Base-by-base conservation (phyloP, 2,797 vertebrate species). In the Setipinna tenuifilis region DNA sequence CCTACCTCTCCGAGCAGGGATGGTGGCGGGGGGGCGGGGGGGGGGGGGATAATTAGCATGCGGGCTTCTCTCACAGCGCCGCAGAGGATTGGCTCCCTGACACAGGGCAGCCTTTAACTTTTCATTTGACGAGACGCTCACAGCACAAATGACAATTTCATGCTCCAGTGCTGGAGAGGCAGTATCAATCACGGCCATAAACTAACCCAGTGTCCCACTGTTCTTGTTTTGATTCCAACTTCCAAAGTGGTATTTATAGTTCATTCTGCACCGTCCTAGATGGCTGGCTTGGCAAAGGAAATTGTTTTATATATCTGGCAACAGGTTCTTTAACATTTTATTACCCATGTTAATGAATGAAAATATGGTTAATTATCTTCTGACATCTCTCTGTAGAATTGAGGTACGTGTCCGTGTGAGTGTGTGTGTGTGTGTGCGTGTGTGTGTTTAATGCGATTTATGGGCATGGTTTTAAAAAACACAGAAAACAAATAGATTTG, bases 111-210 rank as follows among this genome's bases (percentile, higher is more conserved):
- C 89, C 88, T 87, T 92, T 92, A 91, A 93, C 94, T 94, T 93
- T 91, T 95, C 92, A 94, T 94, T 95, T 94, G 93, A 94, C 93
- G 91, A 91, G 92, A 93, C 87, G 91, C 93, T 94, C 93, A 92
- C 93, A 95, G 94, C 95, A 95, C 94, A 95, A 96, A 96, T 94
- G 92, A 95, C 91, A 95, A 92, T 94, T 94, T 94, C 92, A 92
- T 94, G 95, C 92, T 95, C 93, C 90, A 95, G 91, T 93, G 91
- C 92, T 90, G 92, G 92, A 90, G 92, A 86, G 90, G 91, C 90
- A 91, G 87, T 93, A 94, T 95, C 93, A 93, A 87, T 89, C 88
- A 88, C 84, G 81, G 44, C 93, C 91, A 94, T 95, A 94, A 94
- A 95, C 91, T 93, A 91, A 89, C 92, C 94, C 86, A 84, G 89